Conservation (phyloP, 2,888 invertebrate species). For the Drosophila anomalata region DNA sequence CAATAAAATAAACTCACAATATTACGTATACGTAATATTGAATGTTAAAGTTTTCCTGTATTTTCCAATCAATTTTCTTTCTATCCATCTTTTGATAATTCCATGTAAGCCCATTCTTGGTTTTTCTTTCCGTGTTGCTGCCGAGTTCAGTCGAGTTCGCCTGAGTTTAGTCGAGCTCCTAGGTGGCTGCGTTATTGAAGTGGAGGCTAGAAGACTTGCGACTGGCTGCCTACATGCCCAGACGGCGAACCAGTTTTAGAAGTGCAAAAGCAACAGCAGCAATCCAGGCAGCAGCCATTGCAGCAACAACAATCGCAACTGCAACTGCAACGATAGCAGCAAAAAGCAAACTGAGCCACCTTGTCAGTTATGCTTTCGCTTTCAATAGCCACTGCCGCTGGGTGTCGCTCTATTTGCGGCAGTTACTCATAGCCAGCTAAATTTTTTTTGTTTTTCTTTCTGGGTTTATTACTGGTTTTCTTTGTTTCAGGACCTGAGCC, state of each 20-base stretch:
- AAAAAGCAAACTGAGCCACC: slow-evolving; percentile 80
- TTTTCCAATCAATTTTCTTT: not conserved
- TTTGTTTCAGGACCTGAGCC: slow-evolving; percentile 34
- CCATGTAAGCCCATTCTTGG: not conserved
- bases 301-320: slow-evolving; percentile 25
- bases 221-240: slow-evolving; percentile 67
- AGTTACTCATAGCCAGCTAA: slow-evolving; percentile 41
- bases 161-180: not conserved
- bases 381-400: slow-evolving; percentile 67
- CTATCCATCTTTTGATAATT: not conserved
- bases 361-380: slow-evolving; percentile 82
- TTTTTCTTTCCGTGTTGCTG: slow-evolving; percentile 19
- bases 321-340: slow-evolving; percentile 35
- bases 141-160: slow-evolving; percentile 34
- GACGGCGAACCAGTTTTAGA: slow-evolving; percentile 74
- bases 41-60: not conserved
- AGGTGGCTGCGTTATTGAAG: slow-evolving; percentile 65
- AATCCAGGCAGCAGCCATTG: slow-evolving; percentile 33
- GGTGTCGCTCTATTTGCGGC: slow-evolving; percentile 28
- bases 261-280: slow-evolving; percentile 67
- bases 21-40: not conserved
- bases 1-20: not conserved
- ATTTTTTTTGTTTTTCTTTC: slow-evolving; percentile 14
- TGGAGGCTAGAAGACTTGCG: slow-evolving; percentile 71
- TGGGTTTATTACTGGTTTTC: slow-evolving; percentile 10